Evolutionary conservation across 1,140 invertebrate genomes (phyloP).

Genomic region (Drosophila insularis): DNA sequence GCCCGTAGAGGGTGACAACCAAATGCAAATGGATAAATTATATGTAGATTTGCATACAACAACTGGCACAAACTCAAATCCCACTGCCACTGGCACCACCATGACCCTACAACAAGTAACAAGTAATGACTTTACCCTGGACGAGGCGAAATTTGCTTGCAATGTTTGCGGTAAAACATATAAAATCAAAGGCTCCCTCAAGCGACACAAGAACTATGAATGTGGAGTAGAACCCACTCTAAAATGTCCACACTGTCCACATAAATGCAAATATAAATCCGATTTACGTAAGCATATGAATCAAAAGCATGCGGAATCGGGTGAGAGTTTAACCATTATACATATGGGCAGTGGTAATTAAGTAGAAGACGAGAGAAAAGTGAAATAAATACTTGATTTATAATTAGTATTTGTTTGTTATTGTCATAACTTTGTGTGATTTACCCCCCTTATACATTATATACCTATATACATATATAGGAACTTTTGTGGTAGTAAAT

Average conservation of each 20-base stretch:
- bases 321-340: slow-evolving; percentile 37
- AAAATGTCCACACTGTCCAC: slow-evolving; percentile 76
- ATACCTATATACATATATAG: slow-evolving; percentile 15
- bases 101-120: slow-evolving; percentile 51
- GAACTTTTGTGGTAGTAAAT: slow-evolving; percentile 6
- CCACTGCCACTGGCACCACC: slow-evolving; percentile 35
- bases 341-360: slow-evolving; percentile 16
- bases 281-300: slow-evolving; percentile 80
- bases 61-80: slow-evolving; percentile 24
- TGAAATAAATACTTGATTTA: slow-evolving; percentile 12
- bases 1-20: background rate
- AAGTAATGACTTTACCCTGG: slow-evolving; percentile 42
- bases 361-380: background rate
- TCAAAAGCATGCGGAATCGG: slow-evolving; percentile 70
- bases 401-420: slow-evolving; percentile 61
- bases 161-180: slow-evolving; percentile 84
- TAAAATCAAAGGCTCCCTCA: slow-evolving; percentile 84
- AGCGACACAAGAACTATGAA: slow-evolving; percentile 85
- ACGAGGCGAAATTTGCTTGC: slow-evolving; percentile 83
- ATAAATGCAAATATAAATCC: slow-evolving; percentile 82
- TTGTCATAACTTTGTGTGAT: slow-evolving; percentile 54
- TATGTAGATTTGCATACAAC: slow-evolving; percentile 45
- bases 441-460: slow-evolving; percentile 12
- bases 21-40: slow-evolving; percentile 43
- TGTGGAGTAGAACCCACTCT: slow-evolving; percentile 84